phyloP scores from a whole-genome alignment of 2,113 vertebrate genomes.

The Varanus komodoensis region DNA sequence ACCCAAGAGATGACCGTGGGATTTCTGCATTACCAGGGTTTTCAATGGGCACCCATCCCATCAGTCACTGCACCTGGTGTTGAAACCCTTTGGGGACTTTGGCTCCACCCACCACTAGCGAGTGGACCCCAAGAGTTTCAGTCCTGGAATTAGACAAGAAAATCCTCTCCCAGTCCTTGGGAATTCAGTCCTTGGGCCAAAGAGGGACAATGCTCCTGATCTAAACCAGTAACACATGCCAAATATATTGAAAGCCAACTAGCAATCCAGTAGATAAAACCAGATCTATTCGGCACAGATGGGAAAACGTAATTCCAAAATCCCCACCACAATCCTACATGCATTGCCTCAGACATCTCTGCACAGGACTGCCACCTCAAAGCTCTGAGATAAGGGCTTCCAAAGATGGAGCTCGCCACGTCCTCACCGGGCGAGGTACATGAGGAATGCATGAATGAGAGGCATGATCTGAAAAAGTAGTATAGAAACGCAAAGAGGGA shows the following conservation, averaged over 20 bases:
- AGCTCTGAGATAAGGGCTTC: neutral
- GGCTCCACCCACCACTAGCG: too few species aligned
- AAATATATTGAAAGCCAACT: neutral
- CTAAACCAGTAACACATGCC: neutral
- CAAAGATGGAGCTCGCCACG: conserved; percentile 4
- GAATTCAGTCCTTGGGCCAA: too few species aligned
- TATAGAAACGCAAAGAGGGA: conserved; percentile 12
- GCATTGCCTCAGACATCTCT: neutral
- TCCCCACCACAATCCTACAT: neutral
- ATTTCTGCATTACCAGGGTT: too few species aligned
- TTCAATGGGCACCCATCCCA: too few species aligned
- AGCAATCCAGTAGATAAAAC: neutral
- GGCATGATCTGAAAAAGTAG: neutral
- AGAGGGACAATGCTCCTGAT: too few species aligned
- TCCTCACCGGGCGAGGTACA: neutral
- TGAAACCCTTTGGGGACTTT: too few species aligned
- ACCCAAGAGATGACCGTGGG: too few species aligned
- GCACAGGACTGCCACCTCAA: too few species aligned
- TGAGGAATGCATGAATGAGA: conserved; percentile 1
- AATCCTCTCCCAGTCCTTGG: too few species aligned
- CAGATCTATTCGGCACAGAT: neutral
- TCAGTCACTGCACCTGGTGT: too few species aligned
- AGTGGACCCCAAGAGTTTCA: too few species aligned
- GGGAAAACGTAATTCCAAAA: neutral
- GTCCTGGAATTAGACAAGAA: too few species aligned